Percentiles rank a stretch among this genome's conserved stretches.
These are phyloP conservation scores for Gobiocypris rarus DNA, from an alignment of 2,113 vertebrate genomes.

Conservation along the genomic window DNA sequence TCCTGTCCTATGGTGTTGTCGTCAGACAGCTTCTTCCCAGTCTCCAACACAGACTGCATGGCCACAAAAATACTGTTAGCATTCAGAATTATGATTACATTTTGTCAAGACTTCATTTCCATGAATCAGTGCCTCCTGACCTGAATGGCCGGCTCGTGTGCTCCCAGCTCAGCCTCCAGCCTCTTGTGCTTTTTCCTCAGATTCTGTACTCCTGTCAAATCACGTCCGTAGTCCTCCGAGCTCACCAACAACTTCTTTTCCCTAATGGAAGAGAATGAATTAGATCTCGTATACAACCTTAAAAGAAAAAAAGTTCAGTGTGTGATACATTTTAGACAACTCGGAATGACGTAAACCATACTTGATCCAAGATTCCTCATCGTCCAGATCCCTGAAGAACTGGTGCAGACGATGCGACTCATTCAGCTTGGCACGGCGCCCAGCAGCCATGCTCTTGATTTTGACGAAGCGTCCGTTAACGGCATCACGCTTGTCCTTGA, in stretches of 20 bases:
- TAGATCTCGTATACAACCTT: neutral
- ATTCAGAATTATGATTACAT: neutral
- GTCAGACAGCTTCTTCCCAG: constrained; percentile 92
- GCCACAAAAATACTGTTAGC: neutral
- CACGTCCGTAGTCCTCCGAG: constrained; percentile 97
- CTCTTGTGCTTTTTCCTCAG: constrained; percentile 98
- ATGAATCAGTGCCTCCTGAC: constrained; percentile 64
- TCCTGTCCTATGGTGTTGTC: constrained; percentile 98
- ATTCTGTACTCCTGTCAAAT: constrained; percentile 97
- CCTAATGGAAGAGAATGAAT: constrained; percentile 67
- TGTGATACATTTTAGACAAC: neutral
- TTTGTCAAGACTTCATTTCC: neutral
- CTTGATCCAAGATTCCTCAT: constrained; percentile 99
- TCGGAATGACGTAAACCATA: constrained; percentile 64
- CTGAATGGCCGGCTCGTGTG: constrained; percentile 96
- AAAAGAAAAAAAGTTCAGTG: neutral
- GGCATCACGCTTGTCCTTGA: constrained; percentile 92
- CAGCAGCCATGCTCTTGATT: constrained; percentile 90
- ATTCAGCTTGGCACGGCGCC: constrained; percentile 86
- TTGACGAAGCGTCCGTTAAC: constrained; percentile 91
- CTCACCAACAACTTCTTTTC: constrained; percentile 97
- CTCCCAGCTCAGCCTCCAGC: constrained; percentile 93
- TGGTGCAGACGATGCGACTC: constrained; percentile 98
- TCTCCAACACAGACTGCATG: constrained; percentile 91
- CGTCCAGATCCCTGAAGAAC: constrained; percentile 98